Percentiles rank a stretch among this genome's conserved stretches.
These are phyloP conservation scores for Enteromius unitaeniatus DNA, from an alignment of 2,797 vertebrate genomes.

Conservation along the genomic window DNA sequence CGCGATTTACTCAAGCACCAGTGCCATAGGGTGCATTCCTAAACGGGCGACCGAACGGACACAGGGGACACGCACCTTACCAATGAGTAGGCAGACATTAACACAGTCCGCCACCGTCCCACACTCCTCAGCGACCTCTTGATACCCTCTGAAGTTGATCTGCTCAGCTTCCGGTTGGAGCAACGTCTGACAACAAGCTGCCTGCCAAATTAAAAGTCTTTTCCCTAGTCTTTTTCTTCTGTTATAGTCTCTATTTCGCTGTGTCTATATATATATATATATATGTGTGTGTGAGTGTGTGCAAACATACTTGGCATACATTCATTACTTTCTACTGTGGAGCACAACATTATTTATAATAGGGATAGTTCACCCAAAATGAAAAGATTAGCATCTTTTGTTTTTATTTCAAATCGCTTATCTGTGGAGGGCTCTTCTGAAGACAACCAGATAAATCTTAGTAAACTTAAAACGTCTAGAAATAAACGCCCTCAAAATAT, in stretches of 20 bases:
- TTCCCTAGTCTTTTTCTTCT: too few species aligned
- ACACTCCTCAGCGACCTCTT: constrained; percentile 76
- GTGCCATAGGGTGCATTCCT: constrained; percentile 72
- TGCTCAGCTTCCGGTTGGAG: constrained; percentile 73
- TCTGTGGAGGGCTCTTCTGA: neutral
- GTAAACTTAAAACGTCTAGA: neutral
- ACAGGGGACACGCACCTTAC: constrained; percentile 83
- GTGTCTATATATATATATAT: too few species aligned
- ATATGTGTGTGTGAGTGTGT: neutral
- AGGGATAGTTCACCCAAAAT: neutral
- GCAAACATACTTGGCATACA: neutral
- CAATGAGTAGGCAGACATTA: constrained; percentile 73
- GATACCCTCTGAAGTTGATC: constrained; percentile 72
- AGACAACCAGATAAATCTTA: neutral
- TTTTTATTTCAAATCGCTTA: neutral
- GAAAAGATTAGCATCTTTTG: neutral
- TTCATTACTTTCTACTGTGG: neutral
- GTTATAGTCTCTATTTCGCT: too few species aligned
- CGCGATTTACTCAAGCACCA: constrained; percentile 57
- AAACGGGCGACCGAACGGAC: constrained; percentile 80
- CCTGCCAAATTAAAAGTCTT: constrained; percentile 42
- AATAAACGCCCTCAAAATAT: neutral
- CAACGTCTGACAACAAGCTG: constrained; percentile 7
- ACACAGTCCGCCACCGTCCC: constrained; percentile 78
- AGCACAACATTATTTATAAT: neutral